Percentiles rank a stretch among this genome's conserved stretches.
Conservation (phyloP, 1,140 invertebrate genomes). For the Amphibalanus amphitrite region DNA sequence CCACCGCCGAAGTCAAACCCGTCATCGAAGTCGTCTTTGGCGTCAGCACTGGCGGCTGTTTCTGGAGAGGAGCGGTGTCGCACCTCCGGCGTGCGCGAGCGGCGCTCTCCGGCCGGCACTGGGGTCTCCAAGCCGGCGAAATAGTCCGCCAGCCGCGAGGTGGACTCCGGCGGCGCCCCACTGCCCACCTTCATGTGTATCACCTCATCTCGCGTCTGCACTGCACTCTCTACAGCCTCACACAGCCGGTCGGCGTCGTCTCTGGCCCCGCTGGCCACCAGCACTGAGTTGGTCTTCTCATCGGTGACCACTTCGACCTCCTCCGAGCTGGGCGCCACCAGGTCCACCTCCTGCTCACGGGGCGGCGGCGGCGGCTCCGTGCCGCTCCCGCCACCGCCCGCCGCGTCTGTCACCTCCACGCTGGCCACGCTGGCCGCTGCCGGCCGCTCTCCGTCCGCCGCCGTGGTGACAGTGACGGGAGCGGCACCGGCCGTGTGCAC, state of each 20-base stretch:
- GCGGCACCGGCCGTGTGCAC: too few relatives aligned
- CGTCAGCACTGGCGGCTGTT: background rate
- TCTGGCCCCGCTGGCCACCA: background rate
- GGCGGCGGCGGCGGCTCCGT: too few relatives aligned
- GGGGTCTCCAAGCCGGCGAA: background rate
- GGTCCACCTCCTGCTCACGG: background rate
- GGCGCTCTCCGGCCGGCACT: background rate
- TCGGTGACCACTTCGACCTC: constrained; percentile 18
- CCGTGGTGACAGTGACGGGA: too few relatives aligned
- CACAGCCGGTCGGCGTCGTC: background rate
- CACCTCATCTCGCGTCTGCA: background rate
- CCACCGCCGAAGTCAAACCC: constrained; percentile 1
- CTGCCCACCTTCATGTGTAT: too few relatives aligned
- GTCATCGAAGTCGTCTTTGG: constrained; percentile 5
- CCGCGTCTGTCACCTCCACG: too few relatives aligned
- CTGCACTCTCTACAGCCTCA: background rate
- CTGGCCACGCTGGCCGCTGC: too few relatives aligned
- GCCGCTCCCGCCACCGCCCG: too few relatives aligned
- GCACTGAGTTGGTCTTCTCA: constrained; percentile 2
- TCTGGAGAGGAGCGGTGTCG: background rate
- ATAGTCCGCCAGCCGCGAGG: background rate
- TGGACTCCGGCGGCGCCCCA: background rate
- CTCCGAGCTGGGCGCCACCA: background rate
- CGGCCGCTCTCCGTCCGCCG: too few relatives aligned
- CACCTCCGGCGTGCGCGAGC: background rate